Evolutionary conservation across 2,113 vertebrate genomes (phyloP).

Genomic region (Aegotheles bennettii): DNA sequence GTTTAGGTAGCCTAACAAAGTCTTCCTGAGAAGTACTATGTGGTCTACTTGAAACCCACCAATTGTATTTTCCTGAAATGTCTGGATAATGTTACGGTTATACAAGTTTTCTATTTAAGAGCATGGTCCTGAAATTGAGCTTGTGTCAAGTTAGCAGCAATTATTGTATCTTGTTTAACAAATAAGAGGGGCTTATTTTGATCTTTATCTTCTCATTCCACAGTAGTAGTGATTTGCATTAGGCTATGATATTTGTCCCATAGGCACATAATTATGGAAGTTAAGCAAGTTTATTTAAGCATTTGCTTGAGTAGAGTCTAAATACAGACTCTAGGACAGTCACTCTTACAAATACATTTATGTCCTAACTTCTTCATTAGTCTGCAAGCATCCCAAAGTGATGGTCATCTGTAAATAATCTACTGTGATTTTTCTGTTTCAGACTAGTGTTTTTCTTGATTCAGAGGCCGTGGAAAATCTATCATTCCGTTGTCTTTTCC

Average conservation of each 20-base stretch:
- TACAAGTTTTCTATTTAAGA: neutral
- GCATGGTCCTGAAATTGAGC: neutral
- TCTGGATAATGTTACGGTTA: neutral
- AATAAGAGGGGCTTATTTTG: neutral
- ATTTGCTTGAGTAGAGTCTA: neutral
- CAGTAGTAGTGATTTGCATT: neutral
- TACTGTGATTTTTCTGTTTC: neutral
- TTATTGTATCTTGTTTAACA: neutral
- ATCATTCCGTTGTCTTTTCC: neutral
- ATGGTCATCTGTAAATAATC: neutral
- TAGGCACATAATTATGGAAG: accelerated
- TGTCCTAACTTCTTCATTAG: neutral
- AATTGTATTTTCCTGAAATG: neutral
- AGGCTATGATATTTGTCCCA: neutral
- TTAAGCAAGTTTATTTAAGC: neutral
- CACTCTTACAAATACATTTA: neutral
- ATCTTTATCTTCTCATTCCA: neutral
- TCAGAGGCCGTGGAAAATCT: neutral
- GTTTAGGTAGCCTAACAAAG: neutral
- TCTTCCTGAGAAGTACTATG: neutral
- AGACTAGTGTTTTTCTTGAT: neutral
- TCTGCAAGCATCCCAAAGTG: neutral
- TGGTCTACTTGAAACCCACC: neutral
- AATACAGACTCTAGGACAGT: neutral
- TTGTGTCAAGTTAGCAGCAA: neutral